Evolutionary conservation across 2,888 invertebrate species (phyloP), one percentile per base, ranked within the genome.

Genomic region (Sturmia bella): DNA sequence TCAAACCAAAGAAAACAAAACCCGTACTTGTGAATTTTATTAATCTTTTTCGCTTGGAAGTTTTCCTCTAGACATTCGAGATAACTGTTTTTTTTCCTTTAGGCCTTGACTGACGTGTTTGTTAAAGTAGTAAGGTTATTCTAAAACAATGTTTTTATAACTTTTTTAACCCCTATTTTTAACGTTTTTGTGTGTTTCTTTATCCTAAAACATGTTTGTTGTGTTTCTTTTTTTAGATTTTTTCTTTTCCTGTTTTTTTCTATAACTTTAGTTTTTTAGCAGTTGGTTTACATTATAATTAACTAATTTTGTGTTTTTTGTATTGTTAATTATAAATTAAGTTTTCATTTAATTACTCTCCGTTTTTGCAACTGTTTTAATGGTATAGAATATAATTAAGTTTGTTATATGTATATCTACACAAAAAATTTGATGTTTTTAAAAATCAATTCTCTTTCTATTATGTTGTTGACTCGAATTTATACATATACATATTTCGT

Each of bases 261-360:
- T 84, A 80, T 77, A 78, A 83, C 80, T 81, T 80, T 81, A 84
- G 84, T 85, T 78, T 79, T 85, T 85, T 84, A 77, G 84, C 85
- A 85, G 82, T 84, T 83, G 84, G 84, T 85, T 86, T 83, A 83
- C 84, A 83, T 84, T 68, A 83, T 79, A 83, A 85, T 84, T 84
- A 83, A 79, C 85, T 85, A 85, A 84, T 80, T 70, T 72, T 79
- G 78, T 66, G 52, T 76, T 77, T 56, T 69, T 74, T 54, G 66
- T 76, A 80, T 66, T 75, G 74, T 82, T 82, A 79, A 79, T 82
- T 79, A 82, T 66, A 66, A 54, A 74, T 72, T 73, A 75, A 73
- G 43, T 61, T 76, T 74, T 64, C 56, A 73, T 77, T 77, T 61
- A 76, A 73, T 73, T 83, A 80, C 70, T 80, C 77, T 83, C 76